A percentile compares a stretch with the other conserved stretches of the same genome.
Conservation (phyloP, 2,113 vertebrate genomes). For the Semicossyphus pulcher region DNA sequence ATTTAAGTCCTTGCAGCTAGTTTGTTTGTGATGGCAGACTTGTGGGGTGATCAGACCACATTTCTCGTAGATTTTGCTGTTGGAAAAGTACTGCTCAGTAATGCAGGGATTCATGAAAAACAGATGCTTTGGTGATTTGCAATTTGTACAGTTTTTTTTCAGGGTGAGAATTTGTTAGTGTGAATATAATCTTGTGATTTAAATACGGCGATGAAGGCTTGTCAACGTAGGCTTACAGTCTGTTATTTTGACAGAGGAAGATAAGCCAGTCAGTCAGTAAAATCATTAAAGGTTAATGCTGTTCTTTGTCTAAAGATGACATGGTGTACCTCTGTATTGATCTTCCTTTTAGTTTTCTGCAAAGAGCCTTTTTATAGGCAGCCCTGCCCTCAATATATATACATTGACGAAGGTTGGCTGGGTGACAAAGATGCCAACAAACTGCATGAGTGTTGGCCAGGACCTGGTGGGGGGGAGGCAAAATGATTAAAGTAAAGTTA, state of each 20-base stretch:
- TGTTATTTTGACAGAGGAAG: conserved; percentile 25
- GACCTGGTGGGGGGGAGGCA: too few species aligned
- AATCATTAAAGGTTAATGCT: conserved; percentile 9
- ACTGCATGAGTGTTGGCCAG: too few species aligned
- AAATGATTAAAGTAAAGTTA: too few species aligned
- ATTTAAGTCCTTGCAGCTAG: too few species aligned
- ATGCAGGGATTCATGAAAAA: not conserved
- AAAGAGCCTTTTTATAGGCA: not conserved
- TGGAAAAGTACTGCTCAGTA: not conserved
- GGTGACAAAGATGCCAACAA: too few species aligned
- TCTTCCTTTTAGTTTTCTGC: conserved; percentile 19
- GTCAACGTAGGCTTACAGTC: not conserved
- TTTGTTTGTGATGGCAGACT: not conserved
- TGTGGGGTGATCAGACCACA: not conserved
- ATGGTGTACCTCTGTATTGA: not conserved
- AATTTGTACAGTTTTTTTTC: not conserved
- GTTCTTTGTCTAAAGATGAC: conserved; percentile 40
- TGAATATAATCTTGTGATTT: not conserved
- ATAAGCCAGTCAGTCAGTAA: not conserved
- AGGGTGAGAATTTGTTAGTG: not conserved
- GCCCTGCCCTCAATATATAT: not conserved
- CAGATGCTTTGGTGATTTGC: not conserved
- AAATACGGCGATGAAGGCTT: not conserved
- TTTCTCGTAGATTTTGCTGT: not conserved
- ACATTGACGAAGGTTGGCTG: too few species aligned